Conservation (phyloP, 2,888 invertebrate species). For the Priocnemis perturbator region DNA sequence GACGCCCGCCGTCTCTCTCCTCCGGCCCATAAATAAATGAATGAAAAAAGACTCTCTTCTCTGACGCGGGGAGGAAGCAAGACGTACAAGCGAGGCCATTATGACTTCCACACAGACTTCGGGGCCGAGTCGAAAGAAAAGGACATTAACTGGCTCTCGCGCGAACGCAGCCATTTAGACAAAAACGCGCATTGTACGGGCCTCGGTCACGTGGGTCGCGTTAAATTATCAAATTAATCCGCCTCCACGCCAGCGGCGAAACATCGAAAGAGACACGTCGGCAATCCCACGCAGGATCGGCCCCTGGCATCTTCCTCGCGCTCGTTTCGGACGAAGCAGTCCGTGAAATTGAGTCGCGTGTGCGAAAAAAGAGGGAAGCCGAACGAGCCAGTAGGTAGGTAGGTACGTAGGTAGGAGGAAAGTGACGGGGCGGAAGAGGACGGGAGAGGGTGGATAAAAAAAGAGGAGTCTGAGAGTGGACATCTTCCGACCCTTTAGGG, state of each 20-base stretch:
- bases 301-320: conserved; percentile 1
- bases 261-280: background rate
- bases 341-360: conserved; percentile 59
- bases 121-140: no score
- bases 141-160: no score
- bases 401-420: background rate
- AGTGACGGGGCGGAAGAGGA: background rate
- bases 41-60: no score
- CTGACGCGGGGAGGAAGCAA: no score
- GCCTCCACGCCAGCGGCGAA: conserved; percentile 1
- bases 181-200: background rate
- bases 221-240: conserved; percentile 7
- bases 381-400: no score
- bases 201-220: background rate
- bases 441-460: background rate
- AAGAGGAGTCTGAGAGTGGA: conserved; percentile 6
- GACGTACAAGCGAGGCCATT: no score
- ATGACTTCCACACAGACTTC: no score
- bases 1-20: background rate
- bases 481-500: conserved; percentile 29
- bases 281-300: conserved; percentile 4
- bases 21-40: background rate
- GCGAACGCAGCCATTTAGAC: no score
- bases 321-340: conserved; percentile 51
- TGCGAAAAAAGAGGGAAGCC: conserved; percentile 12